These are phyloP conservation scores for Biston betularia DNA, from an alignment of 2,888 invertebrate species.

Conservation along the genomic window DNA sequence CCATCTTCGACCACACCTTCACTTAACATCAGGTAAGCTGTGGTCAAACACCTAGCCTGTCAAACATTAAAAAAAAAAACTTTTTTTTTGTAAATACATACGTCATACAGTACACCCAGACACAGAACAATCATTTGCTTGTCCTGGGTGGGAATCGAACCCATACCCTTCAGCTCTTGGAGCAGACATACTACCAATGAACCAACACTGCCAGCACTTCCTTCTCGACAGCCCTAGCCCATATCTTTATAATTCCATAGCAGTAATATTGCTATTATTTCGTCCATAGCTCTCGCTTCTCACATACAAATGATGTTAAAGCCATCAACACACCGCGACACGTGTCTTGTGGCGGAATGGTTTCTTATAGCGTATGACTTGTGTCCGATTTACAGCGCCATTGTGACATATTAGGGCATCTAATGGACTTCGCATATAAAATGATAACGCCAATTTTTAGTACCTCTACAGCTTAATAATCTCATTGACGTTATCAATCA, in stretches of 20 bases:
- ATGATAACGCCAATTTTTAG: not conserved
- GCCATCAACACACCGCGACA: conserved; percentile 43
- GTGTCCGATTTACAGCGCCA: conserved; percentile 28
- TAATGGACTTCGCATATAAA: conserved; percentile 25
- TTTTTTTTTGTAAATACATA: too few relatives aligned
- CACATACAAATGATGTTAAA: conserved; percentile 68
- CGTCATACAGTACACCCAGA: too few relatives aligned
- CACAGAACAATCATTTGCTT: too few relatives aligned
- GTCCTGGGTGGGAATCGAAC: too few relatives aligned
- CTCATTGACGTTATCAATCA: not conserved
- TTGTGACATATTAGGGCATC: conserved; percentile 35
- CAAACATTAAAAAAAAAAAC: too few relatives aligned
- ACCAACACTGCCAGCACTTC: too few relatives aligned
- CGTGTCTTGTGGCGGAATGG: conserved; percentile 37
- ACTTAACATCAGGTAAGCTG: too few relatives aligned
- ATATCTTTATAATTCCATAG: conserved; percentile 50
- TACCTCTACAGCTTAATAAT: not conserved
- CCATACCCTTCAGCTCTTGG: too few relatives aligned
- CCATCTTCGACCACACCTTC: too few relatives aligned
- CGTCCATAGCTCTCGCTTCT: conserved; percentile 57
- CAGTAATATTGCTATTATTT: conserved; percentile 55
- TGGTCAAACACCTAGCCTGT: too few relatives aligned
- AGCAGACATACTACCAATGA: too few relatives aligned
- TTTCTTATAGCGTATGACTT: conserved; percentile 3
- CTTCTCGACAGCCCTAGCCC: conserved; percentile 35